Evolutionary conservation across 2,888 invertebrate species (phyloP), one percentile per base, ranked within the genome.

Genomic region (Brenthis daphne): DNA sequence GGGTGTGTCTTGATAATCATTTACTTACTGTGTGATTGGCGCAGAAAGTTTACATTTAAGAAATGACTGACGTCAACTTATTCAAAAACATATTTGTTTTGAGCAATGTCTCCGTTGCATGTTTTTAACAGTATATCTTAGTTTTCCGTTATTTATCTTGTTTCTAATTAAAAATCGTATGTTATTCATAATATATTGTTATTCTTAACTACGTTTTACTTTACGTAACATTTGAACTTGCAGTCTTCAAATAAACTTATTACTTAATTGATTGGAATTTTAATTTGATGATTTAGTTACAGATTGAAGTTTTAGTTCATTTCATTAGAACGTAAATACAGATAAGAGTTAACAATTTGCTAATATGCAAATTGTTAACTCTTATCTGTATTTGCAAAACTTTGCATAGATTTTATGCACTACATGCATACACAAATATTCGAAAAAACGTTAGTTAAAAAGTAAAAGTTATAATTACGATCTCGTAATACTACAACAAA

Each of bases 111-210:
- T 82, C 78, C 85, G 82, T 82, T 79, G 83, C 81, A 82, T 91
- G 89, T 90, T 90, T 88, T 89, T 84, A 85, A 84, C 83, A 84
- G 80, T 80, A 85, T 87, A 86, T 87, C 85, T 76, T 77, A 70
- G 75, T 88, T 90, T 91, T 89, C 88, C 89, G 88, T 82, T 85
- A 81, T 83, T 90, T 92, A 90, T 92, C 91, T 87, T 86, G 86
- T 89, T 77, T 85, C 87, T 85, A 87, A 86, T 89, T 88, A 87
- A 89, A 89, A 88, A 87, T 86, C 85, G 87, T 87, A 84, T 88
- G 85, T 85, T 82, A 85, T 82, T 78, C 81, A 83, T 82, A 84
- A 85, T 79, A 85, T 80, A 79, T 82, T 85, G 57, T 71, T 67
- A 55, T 67, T 56, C 48, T 58, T 57, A n/a, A 85, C 80, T 80